Conservation (phyloP, 2,888 invertebrate species). For the Drosophila siamana region DNA sequence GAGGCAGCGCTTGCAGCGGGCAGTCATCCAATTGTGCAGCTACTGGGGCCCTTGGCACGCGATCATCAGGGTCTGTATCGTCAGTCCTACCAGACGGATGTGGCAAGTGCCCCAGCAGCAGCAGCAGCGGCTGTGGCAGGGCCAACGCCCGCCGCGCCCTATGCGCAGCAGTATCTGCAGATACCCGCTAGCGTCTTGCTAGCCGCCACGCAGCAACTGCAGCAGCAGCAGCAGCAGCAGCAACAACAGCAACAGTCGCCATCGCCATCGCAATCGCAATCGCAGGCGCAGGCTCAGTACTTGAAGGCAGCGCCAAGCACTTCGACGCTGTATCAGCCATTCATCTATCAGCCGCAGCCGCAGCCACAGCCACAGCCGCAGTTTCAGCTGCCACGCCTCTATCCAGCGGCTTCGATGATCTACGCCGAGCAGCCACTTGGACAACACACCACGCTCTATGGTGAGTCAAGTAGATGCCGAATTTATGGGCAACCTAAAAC, state of each 20-base stretch:
- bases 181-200: constrained; percentile 70
- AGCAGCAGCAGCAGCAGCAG: constrained; percentile 56
- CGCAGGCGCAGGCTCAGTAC: constrained; percentile 20
- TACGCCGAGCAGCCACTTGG: constrained; percentile 51
- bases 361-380: constrained; percentile 51
- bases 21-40: constrained; percentile 52
- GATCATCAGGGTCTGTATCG: constrained; percentile 76
- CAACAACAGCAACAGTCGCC: not conserved
- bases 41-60: constrained; percentile 76
- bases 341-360: constrained; percentile 48
- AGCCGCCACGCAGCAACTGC: constrained; percentile 70
- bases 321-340: constrained; percentile 44
- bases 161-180: constrained; percentile 69
- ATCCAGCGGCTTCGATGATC: constrained; percentile 40
- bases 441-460: constrained; percentile 51
- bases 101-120: constrained; percentile 21
- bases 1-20: constrained; percentile 30
- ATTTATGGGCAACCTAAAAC: no score
- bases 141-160: constrained; percentile 38
- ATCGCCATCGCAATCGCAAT: not conserved
- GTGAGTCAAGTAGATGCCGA: constrained; percentile 35
- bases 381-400: constrained; percentile 13
- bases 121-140: constrained; percentile 25
- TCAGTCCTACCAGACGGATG: constrained; percentile 65
- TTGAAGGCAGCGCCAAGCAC: constrained; percentile 43